Conservation (phyloP, 2,113 vertebrate species). For the Neotoma lepida region DNA sequence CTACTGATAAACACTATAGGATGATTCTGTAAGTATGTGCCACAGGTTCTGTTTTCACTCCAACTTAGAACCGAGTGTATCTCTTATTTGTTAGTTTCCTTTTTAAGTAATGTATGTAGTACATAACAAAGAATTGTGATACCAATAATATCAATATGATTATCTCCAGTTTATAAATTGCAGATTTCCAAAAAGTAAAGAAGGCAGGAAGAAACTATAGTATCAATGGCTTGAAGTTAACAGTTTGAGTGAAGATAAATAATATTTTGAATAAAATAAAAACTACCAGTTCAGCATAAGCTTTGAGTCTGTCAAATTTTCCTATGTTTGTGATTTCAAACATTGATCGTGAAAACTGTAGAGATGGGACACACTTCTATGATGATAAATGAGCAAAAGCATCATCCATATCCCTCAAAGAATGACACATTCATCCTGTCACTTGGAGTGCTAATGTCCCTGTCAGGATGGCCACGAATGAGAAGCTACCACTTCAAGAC, state of each 20-base stretch:
- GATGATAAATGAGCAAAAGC: not conserved
- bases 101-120: not conserved
- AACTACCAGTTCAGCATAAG: not conserved
- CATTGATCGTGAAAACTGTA: not conserved
- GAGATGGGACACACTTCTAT: not conserved
- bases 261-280: constrained; percentile 9
- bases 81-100: not conserved
- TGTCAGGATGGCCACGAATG: no score
- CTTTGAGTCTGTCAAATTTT: not conserved
- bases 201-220: not conserved
- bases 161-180: not conserved
- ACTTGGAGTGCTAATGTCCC: not conserved
- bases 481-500: not conserved
- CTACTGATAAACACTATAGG: not conserved
- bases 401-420: accelerated
- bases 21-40: not conserved
- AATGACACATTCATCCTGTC: accelerated
- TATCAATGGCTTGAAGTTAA: not conserved
- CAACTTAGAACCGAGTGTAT: not conserved
- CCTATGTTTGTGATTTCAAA: not conserved
- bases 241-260: not conserved
- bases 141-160: not conserved
- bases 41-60: not conserved
- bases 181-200: not conserved
- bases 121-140: not conserved